A percentile compares a stretch with the other conserved stretches of the same genome.
phyloP scores from a whole-genome alignment of 2,113 vertebrate species.

The Psophia crepitans region DNA sequence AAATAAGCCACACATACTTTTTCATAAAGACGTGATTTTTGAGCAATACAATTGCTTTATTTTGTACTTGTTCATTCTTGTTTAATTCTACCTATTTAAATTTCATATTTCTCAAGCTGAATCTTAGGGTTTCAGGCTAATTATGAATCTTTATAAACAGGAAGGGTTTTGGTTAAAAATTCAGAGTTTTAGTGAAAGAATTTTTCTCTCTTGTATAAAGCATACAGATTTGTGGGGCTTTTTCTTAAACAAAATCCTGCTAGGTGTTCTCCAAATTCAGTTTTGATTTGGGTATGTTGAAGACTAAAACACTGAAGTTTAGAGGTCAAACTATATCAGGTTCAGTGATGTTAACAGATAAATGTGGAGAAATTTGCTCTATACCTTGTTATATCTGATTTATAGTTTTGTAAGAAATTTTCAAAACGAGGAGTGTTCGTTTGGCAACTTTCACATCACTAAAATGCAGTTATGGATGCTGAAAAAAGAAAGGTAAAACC shows the following conservation, averaged over 20 bases:
- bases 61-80: not conserved
- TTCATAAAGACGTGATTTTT: not conserved
- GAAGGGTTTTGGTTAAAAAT: not conserved
- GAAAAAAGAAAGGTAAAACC: not conserved
- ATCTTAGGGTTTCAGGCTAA: not conserved
- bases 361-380: not conserved
- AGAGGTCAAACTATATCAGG: not conserved
- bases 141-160: not conserved
- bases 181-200: not conserved
- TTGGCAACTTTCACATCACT: not conserved
- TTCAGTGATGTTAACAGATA: not conserved
- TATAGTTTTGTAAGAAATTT: not conserved
- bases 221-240: not conserved
- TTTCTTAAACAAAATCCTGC: not conserved
- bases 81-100: not conserved
- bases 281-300: not conserved
- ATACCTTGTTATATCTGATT: not conserved
- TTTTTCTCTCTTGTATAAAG: not conserved
- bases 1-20: not conserved
- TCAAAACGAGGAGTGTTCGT: not conserved
- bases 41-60: not conserved
- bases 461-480: not conserved
- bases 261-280: not conserved
- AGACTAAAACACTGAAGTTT: not conserved
- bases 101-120: not conserved